A percentile compares a stretch with the other conserved stretches of the same genome.
Evolutionary conservation across 2,113 vertebrate species (phyloP).

Genomic region (Burhinus bistriatus): DNA sequence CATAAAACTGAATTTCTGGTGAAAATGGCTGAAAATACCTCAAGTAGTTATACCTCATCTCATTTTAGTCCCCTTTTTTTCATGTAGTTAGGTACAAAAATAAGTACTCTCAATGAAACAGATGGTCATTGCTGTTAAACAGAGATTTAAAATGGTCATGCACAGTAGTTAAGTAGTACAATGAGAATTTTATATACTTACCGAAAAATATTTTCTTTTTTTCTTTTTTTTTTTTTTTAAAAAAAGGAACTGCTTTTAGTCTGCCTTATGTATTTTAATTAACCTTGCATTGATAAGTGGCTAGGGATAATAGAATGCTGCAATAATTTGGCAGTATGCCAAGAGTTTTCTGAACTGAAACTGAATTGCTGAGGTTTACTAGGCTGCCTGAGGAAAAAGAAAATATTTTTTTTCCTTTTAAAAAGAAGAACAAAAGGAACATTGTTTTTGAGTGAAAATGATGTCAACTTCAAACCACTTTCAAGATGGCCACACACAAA

Average conservation of each 20-base stretch:
- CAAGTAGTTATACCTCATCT: rapidly evolving
- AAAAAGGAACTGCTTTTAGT: not conserved
- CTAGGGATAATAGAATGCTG: not conserved
- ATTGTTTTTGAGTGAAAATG: not conserved
- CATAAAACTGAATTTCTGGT: not conserved
- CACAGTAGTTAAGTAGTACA: not conserved
- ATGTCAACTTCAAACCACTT: not conserved
- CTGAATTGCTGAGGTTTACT: not conserved
- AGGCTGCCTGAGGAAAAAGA: not conserved
- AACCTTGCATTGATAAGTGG: not conserved
- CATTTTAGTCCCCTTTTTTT: not conserved
- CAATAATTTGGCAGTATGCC: not conserved
- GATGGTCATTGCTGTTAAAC: not conserved
- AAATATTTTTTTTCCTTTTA: not conserved
- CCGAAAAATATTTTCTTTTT: not conserved
- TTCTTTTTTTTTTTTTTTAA: not conserved
- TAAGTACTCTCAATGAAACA: not conserved
- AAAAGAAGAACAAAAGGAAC: not conserved
- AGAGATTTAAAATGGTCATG: not conserved
- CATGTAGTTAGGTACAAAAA: not conserved
- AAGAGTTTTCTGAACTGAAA: not conserved
- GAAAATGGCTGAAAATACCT: not conserved
- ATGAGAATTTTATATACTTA: not conserved
- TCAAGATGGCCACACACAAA: not conserved
- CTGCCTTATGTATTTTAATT: not conserved